Evolutionary conservation across 2,113 vertebrate species (phyloP).

Genomic region (Caloenas nicobarica): DNA sequence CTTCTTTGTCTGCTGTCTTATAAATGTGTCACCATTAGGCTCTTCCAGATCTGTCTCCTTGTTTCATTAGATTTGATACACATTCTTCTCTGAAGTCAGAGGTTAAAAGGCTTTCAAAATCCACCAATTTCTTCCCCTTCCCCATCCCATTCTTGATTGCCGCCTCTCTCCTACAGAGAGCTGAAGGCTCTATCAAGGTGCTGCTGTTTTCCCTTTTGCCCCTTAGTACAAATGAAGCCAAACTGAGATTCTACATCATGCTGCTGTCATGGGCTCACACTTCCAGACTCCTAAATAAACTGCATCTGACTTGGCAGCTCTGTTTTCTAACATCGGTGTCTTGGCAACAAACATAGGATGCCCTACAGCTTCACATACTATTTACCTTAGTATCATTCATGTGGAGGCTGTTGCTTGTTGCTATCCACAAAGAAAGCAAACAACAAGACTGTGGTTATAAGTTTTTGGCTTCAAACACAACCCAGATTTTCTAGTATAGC

Average conservation of each 20-base stretch:
- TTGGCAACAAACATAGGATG: neutral
- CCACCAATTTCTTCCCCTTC: neutral
- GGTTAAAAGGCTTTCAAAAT: constrained; percentile 5
- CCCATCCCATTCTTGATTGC: neutral
- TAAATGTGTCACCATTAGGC: neutral
- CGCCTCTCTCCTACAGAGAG: neutral
- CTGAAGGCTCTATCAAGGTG: neutral
- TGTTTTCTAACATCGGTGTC: neutral
- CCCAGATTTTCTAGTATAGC: neutral
- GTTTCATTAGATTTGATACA: constrained; percentile 18
- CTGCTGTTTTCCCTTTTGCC: neutral
- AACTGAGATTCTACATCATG: constrained; percentile 20
- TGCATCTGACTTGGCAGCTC: neutral
- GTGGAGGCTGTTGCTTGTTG: neutral
- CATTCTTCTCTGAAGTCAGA: neutral
- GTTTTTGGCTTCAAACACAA: neutral
- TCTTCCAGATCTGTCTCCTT: neutral
- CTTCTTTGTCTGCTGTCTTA: neutral
- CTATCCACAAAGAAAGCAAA: neutral
- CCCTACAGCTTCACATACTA: neutral
- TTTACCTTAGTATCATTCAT: neutral
- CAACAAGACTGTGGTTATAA: neutral
- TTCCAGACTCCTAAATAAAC: neutral
- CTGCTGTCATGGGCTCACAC: neutral
- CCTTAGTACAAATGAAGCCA: constrained; percentile 47